These are phyloP conservation scores for Gavia stellata DNA, from an alignment of 2,113 vertebrate species.

Conservation along the genomic window DNA sequence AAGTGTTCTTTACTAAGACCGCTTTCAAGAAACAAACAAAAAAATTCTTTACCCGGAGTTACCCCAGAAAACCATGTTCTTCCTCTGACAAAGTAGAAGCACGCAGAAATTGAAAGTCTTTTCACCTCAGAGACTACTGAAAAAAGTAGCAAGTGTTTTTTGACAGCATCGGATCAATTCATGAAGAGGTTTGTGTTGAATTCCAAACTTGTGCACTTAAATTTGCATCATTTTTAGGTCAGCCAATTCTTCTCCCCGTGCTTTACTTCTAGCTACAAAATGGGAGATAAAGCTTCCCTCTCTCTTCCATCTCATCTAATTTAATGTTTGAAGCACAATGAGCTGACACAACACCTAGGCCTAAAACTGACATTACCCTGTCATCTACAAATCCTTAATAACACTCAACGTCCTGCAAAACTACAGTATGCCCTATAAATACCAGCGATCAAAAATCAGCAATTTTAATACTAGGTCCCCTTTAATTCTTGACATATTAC, in stretches of 20 bases:
- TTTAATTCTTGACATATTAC: neutral
- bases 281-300: neutral
- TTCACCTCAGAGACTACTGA: neutral
- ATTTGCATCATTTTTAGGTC: neutral
- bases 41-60: neutral
- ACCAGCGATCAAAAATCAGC: neutral
- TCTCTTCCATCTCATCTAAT: neutral
- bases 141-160: neutral
- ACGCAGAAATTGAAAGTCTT: neutral
- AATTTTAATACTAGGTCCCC: neutral
- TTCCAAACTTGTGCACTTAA: neutral
- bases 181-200: neutral
- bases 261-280: neutral
- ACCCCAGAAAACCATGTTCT: neutral
- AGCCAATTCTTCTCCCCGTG: rapidly evolving
- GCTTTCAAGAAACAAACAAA: neutral
- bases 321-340: neutral
- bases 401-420: neutral
- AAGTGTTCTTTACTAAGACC: neutral
- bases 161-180: neutral
- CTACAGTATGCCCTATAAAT: neutral
- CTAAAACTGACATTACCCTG: neutral
- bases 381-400: neutral
- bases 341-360: neutral
- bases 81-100: neutral